Base-by-base conservation (phyloP, 2,113 vertebrate species). In the Ahaetulla prasina region DNA sequence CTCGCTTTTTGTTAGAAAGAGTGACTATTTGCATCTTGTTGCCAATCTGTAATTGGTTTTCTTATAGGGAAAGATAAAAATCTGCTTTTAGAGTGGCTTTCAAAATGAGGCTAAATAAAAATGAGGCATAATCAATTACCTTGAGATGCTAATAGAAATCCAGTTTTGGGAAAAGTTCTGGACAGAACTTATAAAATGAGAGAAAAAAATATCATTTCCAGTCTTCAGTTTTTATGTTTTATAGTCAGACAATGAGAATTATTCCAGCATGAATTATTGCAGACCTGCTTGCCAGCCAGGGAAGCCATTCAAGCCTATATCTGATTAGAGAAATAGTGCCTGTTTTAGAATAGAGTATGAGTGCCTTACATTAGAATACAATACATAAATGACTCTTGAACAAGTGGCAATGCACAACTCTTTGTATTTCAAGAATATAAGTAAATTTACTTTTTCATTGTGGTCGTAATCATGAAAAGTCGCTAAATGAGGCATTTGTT, bases 11-110 rank as follows among this genome's bases (percentile, higher is more conserved):
- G 11, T 50, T 90, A 95, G 90, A 94, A 94, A 93, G 94, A 93
- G 95, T 91, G 95, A 85, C 90, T 93, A 14, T 93, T 92, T 93
- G 63, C 95, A 93, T 95, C 93, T 96, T 96, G 68, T 93, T 94
- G 92, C 57, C 92, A 95, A 91, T 94, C 27, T 60, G 35, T 30
- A 92, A 92, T 47, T 89, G 35, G 25, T 89, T 92, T 92, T n/a
- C 25, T 92, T 92, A 55, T 35, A 45, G 54, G 87, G 43, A 74
- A 49, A 35, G 39, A 45, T 53, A 84, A 53, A 91, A 92, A 95
- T 92, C 89, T 94, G 93, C 94, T 91, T 95, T 92, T 94, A 95
- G 94, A 97, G 95, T 53, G 47, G 92, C 90, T 85, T 22, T 27
- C 9, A 35, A 84, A 84, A 52, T 22, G 10, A 18, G 1, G 30